phyloP scores from a whole-genome alignment of 2,797 vertebrate genomes.

The Florisuga fusca region DNA sequence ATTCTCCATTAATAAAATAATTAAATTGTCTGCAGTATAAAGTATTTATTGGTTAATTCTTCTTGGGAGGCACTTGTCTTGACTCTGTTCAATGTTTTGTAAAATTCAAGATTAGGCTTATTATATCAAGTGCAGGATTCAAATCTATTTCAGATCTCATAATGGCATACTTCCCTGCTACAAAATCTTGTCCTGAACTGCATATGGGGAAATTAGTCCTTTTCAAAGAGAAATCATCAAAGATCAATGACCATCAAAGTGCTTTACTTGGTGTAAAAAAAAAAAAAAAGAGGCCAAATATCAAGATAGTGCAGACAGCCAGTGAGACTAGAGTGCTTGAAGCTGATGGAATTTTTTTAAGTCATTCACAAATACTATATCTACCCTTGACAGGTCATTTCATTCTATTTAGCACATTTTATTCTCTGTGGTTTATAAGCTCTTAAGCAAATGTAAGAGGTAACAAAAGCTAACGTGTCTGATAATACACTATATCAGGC shows the following conservation, averaged over 20 bases:
- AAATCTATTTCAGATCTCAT: not conserved
- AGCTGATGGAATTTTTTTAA: slow-evolving; percentile 40
- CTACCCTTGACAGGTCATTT: slow-evolving; percentile 71
- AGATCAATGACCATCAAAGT: slow-evolving; percentile 48
- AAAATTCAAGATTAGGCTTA: slow-evolving; percentile 19
- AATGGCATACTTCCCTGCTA: not conserved
- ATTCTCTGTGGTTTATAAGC: slow-evolving; percentile 69
- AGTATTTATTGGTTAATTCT: not conserved
- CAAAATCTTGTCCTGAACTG: not conserved
- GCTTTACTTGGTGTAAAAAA: not conserved
- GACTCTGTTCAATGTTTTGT: slow-evolving; percentile 39
- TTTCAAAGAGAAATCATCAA: slow-evolving; percentile 50
- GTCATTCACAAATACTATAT: slow-evolving; percentile 59
- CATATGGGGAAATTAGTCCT: slow-evolving; percentile 12
- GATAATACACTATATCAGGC: slow-evolving; percentile 63
- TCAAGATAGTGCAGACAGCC: not conserved
- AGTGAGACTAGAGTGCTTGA: slow-evolving; percentile 6
- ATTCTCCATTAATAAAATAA: slow-evolving; percentile 22
- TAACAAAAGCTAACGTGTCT: slow-evolving; percentile 58
- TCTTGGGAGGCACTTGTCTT: not conserved
- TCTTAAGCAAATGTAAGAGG: slow-evolving; percentile 75
- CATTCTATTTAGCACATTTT: slow-evolving; percentile 71
- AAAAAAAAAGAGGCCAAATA: slow-evolving; percentile 7
- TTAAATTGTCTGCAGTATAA: not conserved
- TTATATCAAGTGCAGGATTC: not conserved